These are phyloP conservation scores for Calameuta idolon DNA, from an alignment of 2,888 invertebrate species.

Conservation along the genomic window DNA sequence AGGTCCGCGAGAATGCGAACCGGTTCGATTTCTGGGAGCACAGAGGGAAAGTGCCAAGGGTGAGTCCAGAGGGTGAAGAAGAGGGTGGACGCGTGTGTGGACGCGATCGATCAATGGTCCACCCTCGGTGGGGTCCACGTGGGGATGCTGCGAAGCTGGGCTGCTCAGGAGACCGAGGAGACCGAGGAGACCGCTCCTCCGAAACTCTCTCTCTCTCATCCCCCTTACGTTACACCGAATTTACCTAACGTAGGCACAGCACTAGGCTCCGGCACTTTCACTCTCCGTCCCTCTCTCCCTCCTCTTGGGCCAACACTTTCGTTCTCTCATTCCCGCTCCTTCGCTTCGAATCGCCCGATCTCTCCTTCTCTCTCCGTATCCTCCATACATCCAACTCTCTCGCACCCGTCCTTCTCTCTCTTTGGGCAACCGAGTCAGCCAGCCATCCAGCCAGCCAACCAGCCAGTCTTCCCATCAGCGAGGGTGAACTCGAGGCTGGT, in stretches of 20 bases:
- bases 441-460: not conserved
- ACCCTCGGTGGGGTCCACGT: constrained; percentile 49
- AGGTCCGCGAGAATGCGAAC: not conserved
- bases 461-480: not conserved
- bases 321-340: constrained; percentile 12
- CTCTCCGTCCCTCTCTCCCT: constrained; percentile 28
- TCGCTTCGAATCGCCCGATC: not conserved
- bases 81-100: constrained; percentile 21
- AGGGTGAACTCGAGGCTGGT: not conserved
- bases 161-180: not conserved
- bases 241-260: constrained; percentile 62
- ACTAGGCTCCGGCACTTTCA: constrained; percentile 29
- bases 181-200: constrained; percentile 20
- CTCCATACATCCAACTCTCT: constrained; percentile 10
- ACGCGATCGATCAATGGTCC: constrained; percentile 55
- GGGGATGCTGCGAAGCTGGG: not conserved
- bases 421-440: not conserved
- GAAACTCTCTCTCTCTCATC: constrained; percentile 24
- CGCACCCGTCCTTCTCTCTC: not conserved
- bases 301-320: constrained; percentile 2
- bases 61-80: constrained; percentile 34
- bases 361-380: constrained; percentile 30
- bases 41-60: constrained; percentile 18
- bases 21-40: constrained; percentile 22
- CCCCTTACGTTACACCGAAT: constrained; percentile 57